Evolutionary conservation across 2,888 invertebrate genomes (phyloP), one percentile per base, ranked within the genome.

Genomic region (Ganaspis brasiliensis): DNA sequence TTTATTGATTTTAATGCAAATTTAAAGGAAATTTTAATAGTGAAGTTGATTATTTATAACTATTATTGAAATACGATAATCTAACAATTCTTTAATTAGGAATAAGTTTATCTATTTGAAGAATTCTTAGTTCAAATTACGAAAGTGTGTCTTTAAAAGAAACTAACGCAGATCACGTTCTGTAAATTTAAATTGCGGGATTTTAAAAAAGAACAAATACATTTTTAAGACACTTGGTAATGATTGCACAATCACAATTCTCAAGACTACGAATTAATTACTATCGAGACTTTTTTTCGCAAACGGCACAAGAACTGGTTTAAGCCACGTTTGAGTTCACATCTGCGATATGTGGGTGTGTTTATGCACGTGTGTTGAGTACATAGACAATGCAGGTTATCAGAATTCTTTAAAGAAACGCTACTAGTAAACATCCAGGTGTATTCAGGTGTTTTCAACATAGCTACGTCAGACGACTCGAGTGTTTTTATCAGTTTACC

Each of bases 401-500:
- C 63, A 63, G 37, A 19, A 21, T 63, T 40, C 40, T 63, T 40
- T 63, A 61, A 61, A 61, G 26, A 61, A 59, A 14, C n/a, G 14
- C 10, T 37, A n/a, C 37, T 21, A 14, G 37, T 21, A 63, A 63
- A 63, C 19, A 63, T 37, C 21, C 10, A 37, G 37, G 35, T 63
- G 37, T 37, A 63, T 35, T 40, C 21, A 63, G 63, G 63, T 40
- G 35, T 37, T 63, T 59, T 59, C 26, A 59, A 49, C 49, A 16
- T 49, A 49, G 19, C 35, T 21, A 63, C 12, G 40, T 40, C 40
- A 63, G 21, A 37, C 35, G 6, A 63, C 1, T 63, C 19, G 14
- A 63, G 21, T 1, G 14, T 6, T 63, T 37, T 63, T 63, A 37
- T 63, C 37, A 37, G 37, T 35, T 19, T 12, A 63, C 35, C 14